Conservation (phyloP, 2,888 invertebrate species). For the Pelosia muscerda region DNA sequence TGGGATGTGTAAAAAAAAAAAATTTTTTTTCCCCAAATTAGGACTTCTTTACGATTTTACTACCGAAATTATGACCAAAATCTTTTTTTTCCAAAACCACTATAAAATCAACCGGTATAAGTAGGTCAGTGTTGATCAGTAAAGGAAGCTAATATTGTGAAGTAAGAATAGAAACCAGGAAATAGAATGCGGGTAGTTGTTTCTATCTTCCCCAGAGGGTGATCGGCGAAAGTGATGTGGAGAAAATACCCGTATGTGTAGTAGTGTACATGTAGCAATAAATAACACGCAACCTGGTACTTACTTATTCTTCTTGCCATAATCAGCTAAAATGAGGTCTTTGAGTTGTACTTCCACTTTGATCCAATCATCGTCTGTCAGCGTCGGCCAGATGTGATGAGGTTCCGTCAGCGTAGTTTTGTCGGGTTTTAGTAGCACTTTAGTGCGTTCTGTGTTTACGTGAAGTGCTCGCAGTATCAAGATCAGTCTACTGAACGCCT, state of each 20-base stretch:
- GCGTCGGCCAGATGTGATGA: constrained; percentile 99
- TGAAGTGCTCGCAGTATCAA: constrained; percentile 98
- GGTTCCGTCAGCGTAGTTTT: constrained; percentile 99
- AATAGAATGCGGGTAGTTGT: background rate
- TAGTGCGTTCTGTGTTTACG: constrained; percentile 99
- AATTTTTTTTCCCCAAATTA: too few species aligned
- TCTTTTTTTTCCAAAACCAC: too few species aligned
- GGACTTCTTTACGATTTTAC: too few species aligned
- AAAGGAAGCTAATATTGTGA: background rate
- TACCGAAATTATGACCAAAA: too few species aligned
- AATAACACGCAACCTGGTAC: constrained; percentile 46
- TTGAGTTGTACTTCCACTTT: constrained; percentile 99
- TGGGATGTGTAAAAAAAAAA: too few species aligned
- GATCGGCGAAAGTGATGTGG: background rate
- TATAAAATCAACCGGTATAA: too few species aligned
- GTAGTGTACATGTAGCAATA: background rate
- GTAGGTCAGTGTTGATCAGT: too few species aligned
- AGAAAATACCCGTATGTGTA: background rate
- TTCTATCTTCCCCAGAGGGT: background rate
- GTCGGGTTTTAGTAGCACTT: constrained; percentile 99
- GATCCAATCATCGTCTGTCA: constrained; percentile 99
- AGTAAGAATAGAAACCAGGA: background rate
- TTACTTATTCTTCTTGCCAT: constrained; percentile 99
- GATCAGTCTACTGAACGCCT: constrained; percentile 98
- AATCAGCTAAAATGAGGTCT: constrained; percentile 99